These are phyloP conservation scores for Spialia ferax DNA, from an alignment of 2,888 invertebrate genomes.

Conservation along the genomic window DNA sequence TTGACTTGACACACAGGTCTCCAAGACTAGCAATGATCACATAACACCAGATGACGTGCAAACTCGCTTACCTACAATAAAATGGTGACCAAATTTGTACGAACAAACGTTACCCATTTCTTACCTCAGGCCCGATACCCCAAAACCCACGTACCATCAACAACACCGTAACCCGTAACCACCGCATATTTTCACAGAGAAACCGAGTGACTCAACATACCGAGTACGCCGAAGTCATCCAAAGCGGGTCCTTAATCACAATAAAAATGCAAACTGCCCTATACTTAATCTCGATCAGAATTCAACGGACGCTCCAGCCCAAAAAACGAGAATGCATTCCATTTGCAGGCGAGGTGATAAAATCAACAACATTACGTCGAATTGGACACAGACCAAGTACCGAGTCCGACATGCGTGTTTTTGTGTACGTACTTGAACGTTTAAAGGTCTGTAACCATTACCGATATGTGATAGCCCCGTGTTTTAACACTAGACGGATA, in stretches of 20 bases:
- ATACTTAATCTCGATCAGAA: conserved; percentile 47
- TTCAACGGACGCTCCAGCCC: conserved; percentile 39
- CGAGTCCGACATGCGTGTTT: background rate
- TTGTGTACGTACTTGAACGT: background rate
- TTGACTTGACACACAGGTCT: no score
- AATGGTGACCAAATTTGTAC: no score
- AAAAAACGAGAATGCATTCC: conserved; percentile 42
- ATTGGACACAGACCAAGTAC: conserved; percentile 19
- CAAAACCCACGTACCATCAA: background rate
- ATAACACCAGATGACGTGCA: background rate
- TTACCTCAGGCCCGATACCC: no score
- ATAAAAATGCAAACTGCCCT: conserved; percentile 42
- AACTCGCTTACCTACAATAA: no score
- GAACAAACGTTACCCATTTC: background rate
- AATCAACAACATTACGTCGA: conserved; percentile 45
- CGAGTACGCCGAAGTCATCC: conserved; percentile 38
- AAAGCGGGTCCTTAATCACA: conserved; percentile 41
- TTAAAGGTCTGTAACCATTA: no score
- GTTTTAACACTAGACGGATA: no score
- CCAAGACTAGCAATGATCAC: no score
- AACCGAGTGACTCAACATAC: conserved; percentile 26
- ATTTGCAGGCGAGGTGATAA: conserved; percentile 59
- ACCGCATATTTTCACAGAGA: conserved; percentile 28
- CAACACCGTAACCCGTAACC: background rate
- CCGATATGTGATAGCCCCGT: no score